Conservation (phyloP, 2,888 invertebrate species). For the Xanthorhoe designata region DNA sequence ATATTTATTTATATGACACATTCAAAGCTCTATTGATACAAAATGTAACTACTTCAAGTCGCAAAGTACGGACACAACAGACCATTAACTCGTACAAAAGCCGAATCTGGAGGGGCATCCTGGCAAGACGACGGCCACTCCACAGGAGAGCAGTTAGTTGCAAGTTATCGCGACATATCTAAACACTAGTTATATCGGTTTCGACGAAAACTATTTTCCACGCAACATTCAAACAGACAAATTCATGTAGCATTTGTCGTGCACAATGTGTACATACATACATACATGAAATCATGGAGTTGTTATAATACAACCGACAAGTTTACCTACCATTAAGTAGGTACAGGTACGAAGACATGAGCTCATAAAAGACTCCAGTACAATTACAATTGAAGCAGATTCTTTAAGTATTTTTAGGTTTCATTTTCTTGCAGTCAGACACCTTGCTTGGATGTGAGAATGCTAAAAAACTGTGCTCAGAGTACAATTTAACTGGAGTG, state of each 20-base stretch:
- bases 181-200: conserved; percentile 6
- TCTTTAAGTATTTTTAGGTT: not conserved
- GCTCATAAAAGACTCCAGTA: too few species aligned
- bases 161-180: conserved; percentile 59
- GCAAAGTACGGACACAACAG: conserved; percentile 34
- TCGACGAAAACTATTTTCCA: conserved; percentile 1
- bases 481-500: conserved; percentile 62
- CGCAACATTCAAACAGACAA: not conserved
- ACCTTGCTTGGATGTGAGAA: not conserved
- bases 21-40: conserved; percentile 5
- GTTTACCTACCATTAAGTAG: too few species aligned
- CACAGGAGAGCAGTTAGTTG: conserved; percentile 70
- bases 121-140: conserved; percentile 63
- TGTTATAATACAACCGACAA: too few species aligned
- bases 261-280: too few species aligned
- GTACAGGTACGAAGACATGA: too few species aligned
- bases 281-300: too few species aligned
- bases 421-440: not conserved
- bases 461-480: conserved; percentile 18
- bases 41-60: conserved; percentile 13
- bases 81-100: conserved; percentile 45
- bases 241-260: not conserved
- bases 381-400: too few species aligned
- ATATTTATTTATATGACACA: too few species aligned
- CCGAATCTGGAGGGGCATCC: conserved; percentile 63